phyloP scores from a whole-genome alignment of 1,140 invertebrate species.

The Orussus abietinus region DNA sequence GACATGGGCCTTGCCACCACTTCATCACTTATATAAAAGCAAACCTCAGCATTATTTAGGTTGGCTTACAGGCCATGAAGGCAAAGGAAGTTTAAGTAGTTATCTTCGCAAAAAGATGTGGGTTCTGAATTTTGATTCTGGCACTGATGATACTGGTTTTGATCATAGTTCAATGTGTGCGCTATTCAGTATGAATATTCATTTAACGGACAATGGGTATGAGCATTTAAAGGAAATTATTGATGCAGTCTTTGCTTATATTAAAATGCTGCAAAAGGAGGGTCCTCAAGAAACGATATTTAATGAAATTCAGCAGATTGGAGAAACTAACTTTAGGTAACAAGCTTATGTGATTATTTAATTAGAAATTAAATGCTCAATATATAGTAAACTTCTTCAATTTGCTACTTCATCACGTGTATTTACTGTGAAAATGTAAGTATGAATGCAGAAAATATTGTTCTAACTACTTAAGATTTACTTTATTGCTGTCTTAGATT shows the following conservation, averaged over 20 bases:
- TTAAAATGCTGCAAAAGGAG: conserved; percentile 63
- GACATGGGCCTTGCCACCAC: conserved; percentile 76
- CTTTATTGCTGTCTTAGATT: conserved; percentile 58
- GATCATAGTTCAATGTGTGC: conserved; percentile 70
- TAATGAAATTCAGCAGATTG: conserved; percentile 67
- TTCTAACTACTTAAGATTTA: no score
- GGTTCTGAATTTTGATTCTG: conserved; percentile 75
- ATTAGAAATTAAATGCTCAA: no score
- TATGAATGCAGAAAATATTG: no score
- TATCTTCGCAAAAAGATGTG: conserved; percentile 80
- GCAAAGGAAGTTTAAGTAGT: conserved; percentile 79
- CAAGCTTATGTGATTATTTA: conserved; percentile 1
- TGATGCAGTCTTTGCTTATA: conserved; percentile 66
- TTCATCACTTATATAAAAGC: conserved; percentile 67
- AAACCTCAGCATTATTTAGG: conserved; percentile 79
- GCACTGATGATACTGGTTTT: conserved; percentile 71
- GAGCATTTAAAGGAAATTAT: conserved; percentile 68
- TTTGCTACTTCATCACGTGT: not conserved
- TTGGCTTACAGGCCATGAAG: conserved; percentile 84
- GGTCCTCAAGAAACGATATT: conserved; percentile 68
- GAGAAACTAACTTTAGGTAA: conserved; percentile 62
- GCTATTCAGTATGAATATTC: conserved; percentile 71
- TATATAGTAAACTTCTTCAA: not conserved
- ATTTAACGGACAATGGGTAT: conserved; percentile 76
- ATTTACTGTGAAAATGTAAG: no score